Evolutionary conservation across 2,888 invertebrate genomes (phyloP).

Genomic region (Therioaphis trifolii): DNA sequence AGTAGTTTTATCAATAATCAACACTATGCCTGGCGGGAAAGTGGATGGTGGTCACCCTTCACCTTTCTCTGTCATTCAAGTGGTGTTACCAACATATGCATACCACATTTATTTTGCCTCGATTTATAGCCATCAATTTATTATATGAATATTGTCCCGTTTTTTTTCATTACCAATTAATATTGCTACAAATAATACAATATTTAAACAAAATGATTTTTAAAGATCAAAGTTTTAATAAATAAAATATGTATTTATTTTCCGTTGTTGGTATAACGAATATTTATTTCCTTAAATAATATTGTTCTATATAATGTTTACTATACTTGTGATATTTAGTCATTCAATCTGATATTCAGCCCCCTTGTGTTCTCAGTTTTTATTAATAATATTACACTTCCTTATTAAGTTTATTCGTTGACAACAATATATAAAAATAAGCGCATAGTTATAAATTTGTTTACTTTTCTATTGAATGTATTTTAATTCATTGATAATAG

Average conservation of each 20-base stretch:
- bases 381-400: constrained; percentile 43
- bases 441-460: background rate
- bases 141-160: too few relatives aligned
- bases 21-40: background rate
- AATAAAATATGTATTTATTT: background rate
- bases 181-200: too few relatives aligned
- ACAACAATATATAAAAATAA: background rate
- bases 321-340: background rate
- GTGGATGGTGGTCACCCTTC: constrained; percentile 26
- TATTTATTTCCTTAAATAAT: background rate
- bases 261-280: background rate
- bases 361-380: constrained; percentile 12
- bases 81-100: constrained; percentile 46
- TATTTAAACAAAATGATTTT: too few relatives aligned
- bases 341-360: constrained; percentile 1
- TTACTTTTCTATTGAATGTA: too few relatives aligned
- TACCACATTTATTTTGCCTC: background rate
- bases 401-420: constrained; percentile 31
- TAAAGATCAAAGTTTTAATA: background rate
- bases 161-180: too few relatives aligned
- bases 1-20: constrained; percentile 55
- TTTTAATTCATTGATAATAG: background rate
- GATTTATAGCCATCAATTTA: too few relatives aligned
- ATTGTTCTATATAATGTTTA: background rate
- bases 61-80: background rate